Percentiles rank a stretch among this genome's conserved stretches.
Evolutionary conservation across 1,140 invertebrate genomes (phyloP).

Genomic region (Theocolax elegans): DNA sequence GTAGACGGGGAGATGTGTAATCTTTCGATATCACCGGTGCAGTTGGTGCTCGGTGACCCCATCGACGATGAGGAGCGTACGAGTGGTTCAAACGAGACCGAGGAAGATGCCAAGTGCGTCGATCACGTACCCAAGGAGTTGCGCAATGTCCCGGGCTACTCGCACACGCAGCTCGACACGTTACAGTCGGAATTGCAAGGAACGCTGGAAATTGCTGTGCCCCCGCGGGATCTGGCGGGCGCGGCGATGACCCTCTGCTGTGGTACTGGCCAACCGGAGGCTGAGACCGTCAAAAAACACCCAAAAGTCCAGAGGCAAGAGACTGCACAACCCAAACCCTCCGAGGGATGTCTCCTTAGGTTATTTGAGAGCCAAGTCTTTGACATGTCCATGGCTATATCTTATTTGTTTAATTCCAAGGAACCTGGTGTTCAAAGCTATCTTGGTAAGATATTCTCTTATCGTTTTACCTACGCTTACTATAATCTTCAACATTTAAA

Average conservation of each 20-base stretch:
- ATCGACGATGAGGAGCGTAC: constrained; percentile 37
- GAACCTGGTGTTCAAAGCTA: constrained; percentile 97
- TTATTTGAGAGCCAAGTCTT: constrained; percentile 97
- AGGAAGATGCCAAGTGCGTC: constrained; percentile 24
- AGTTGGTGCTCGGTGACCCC: constrained; percentile 49
- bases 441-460: constrained; percentile 73
- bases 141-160: constrained; percentile 43
- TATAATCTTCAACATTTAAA: neutral
- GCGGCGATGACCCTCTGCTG: constrained; percentile 65
- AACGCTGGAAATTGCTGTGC: constrained; percentile 29
- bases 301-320: constrained; percentile 55
- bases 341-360: constrained; percentile 77
- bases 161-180: constrained; percentile 44
- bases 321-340: constrained; percentile 62
- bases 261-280: constrained; percentile 57
- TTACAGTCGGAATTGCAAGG: constrained; percentile 1
- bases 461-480: constrained; percentile 15
- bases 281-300: constrained; percentile 49
- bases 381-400: constrained; percentile 97
- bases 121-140: constrained; percentile 38
- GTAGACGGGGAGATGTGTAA: constrained; percentile 56
- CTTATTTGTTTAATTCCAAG: constrained; percentile 98
- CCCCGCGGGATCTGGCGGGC: constrained; percentile 55
- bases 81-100: constrained; percentile 23
- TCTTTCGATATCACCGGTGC: constrained; percentile 49